A percentile compares a stretch with the other conserved stretches of the same genome.
phyloP scores from a whole-genome alignment of 2,888 invertebrate species.

The Elegia similella region DNA sequence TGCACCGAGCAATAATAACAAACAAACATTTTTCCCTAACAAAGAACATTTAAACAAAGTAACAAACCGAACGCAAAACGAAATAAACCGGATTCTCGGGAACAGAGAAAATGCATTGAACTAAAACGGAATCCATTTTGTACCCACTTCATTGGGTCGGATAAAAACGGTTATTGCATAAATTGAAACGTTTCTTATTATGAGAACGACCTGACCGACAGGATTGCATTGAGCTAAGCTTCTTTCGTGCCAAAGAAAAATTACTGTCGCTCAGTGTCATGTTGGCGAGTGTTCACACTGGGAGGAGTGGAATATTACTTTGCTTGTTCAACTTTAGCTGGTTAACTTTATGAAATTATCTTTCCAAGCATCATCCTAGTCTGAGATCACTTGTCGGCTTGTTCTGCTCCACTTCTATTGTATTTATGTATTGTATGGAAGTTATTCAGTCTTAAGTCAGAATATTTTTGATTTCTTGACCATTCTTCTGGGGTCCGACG shows the following conservation, averaged over 20 bases:
- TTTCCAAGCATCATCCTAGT: too few relatives aligned
- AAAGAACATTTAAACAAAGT: conserved; percentile 24
- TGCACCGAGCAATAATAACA: conserved; percentile 3
- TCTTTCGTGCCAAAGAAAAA: conserved; percentile 36
- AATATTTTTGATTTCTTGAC: too few relatives aligned
- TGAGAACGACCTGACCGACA: conserved; percentile 31
- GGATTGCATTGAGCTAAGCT: conserved; percentile 39
- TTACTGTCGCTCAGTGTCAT: conserved; percentile 34
- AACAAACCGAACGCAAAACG: conserved; percentile 24
- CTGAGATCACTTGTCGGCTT: too few relatives aligned
- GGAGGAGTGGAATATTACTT: too few relatives aligned
- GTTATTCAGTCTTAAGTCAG: too few relatives aligned
- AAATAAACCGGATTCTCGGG: conserved; percentile 22
- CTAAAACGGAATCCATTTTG: conserved; percentile 24
- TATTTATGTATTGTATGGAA: too few relatives aligned
- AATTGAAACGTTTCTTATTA: conserved; percentile 35
- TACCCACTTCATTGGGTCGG: conserved; percentile 31
- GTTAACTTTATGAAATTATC: too few relatives aligned
- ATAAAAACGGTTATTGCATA: conserved; percentile 34
- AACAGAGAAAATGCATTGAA: conserved; percentile 31
- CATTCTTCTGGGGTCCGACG: too few relatives aligned
- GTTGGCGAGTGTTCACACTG: conserved; percentile 26
- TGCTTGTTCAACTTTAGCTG: too few relatives aligned
- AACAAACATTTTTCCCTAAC: conserved; percentile 16
- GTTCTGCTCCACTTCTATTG: too few relatives aligned